phyloP scores from a whole-genome alignment of 2,113 vertebrate species.

The Gadus chalcogrammus region DNA sequence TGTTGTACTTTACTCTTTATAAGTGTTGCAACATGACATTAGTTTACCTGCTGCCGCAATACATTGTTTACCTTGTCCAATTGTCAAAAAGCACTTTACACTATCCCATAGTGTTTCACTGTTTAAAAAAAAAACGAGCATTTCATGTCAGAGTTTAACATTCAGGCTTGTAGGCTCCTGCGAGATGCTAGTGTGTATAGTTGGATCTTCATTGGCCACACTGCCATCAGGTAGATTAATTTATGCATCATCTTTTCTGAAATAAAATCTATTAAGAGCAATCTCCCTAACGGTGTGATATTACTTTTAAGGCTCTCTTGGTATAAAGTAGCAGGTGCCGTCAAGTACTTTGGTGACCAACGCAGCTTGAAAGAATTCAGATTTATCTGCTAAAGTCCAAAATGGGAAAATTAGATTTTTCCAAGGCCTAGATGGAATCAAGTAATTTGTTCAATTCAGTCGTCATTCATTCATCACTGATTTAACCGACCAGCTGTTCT shows the following conservation, averaged over 20 bases:
- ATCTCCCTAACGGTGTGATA: constrained; percentile 1
- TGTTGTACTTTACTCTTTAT: neutral
- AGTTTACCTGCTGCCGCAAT: constrained; percentile 44
- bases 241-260: constrained; percentile 48
- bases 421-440: neutral
- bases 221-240: constrained; percentile 29
- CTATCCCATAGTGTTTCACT: constrained; percentile 47
- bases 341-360: neutral
- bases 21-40: neutral
- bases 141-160: constrained; percentile 30
- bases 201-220: constrained; percentile 20
- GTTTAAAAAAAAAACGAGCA: constrained; percentile 36
- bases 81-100: constrained; percentile 65
- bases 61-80: constrained; percentile 4
- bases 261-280: constrained; percentile 62
- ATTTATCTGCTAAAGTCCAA: neutral
- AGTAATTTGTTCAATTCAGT: no score
- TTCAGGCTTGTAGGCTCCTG: constrained; percentile 16
- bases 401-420: neutral
- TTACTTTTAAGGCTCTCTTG: constrained; percentile 12
- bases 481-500: no score
- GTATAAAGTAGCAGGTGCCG: neutral
- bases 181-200: constrained; percentile 32
- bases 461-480: no score
- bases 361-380: neutral